These are phyloP conservation scores for Philypnodon macrostomus DNA, from an alignment of 2,797 vertebrate species.

Conservation along the genomic window DNA sequence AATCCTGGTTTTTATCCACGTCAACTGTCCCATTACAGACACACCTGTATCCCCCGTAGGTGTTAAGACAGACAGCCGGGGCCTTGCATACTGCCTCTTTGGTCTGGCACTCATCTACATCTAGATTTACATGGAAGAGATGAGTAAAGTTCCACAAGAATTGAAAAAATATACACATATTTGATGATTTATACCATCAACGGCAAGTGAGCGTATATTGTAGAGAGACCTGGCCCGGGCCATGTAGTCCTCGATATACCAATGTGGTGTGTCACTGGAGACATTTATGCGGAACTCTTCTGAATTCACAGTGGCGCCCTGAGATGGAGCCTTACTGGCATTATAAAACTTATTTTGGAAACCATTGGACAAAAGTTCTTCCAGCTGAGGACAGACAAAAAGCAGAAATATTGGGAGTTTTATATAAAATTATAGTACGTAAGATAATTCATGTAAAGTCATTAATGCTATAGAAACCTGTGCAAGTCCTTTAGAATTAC, in stretches of 20 bases:
- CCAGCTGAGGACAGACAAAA: slow-evolving; percentile 55
- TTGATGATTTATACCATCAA: slow-evolving; percentile 73
- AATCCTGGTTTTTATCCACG: slow-evolving; percentile 69
- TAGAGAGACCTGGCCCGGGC: slow-evolving; percentile 66
- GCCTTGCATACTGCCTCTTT: slow-evolving; percentile 60
- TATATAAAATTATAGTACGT: background rate
- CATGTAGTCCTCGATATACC: slow-evolving; percentile 83
- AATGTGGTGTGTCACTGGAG: slow-evolving; percentile 84
- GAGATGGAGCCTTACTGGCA: slow-evolving; percentile 40
- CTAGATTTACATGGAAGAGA: too few species aligned
- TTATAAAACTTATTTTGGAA: slow-evolving; percentile 84
- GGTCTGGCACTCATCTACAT: slow-evolving; percentile 78
- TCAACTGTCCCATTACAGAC: slow-evolving; percentile 77
- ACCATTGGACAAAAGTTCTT: slow-evolving; percentile 66
- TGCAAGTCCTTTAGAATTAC: slow-evolving; percentile 38
- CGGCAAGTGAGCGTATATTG: slow-evolving; percentile 52
- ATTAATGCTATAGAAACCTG: slow-evolving; percentile 54
- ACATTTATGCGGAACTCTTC: slow-evolving; percentile 76
- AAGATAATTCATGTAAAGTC: too few species aligned
- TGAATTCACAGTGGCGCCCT: too few species aligned
- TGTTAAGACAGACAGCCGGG: slow-evolving; percentile 77
- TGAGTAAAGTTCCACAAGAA: too few species aligned
- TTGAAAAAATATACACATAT: too few species aligned
- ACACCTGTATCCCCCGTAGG: slow-evolving; percentile 82
- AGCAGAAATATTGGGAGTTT: background rate